Evolutionary conservation across 2,113 vertebrate species (phyloP).

Genomic region (Equus przewalskii): DNA sequence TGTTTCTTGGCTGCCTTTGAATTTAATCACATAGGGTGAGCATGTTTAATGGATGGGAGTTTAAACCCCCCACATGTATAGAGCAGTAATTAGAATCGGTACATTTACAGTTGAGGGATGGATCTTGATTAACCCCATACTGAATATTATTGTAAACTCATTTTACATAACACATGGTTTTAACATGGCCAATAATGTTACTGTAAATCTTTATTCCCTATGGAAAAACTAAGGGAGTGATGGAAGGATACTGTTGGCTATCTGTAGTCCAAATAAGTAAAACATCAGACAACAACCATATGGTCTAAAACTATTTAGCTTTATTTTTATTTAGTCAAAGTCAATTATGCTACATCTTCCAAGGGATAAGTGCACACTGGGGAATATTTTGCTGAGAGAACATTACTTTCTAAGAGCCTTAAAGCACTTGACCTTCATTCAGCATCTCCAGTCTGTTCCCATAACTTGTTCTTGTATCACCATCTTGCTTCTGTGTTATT

Average conservation of each 20-base stretch:
- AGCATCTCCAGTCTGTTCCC: neutral
- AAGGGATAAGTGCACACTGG: neutral
- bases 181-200: neutral
- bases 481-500: neutral
- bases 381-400: conserved; percentile 39
- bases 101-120: neutral
- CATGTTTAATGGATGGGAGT: neutral
- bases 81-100: neutral
- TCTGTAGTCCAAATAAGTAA: conserved; percentile 56
- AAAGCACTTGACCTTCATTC: conserved; percentile 56
- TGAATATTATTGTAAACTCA: neutral
- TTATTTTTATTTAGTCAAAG: conserved; percentile 67
- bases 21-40: neutral
- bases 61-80: neutral
- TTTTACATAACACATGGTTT: neutral
- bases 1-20: neutral
- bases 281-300: conserved; percentile 43
- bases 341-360: conserved; percentile 54
- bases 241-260: neutral
- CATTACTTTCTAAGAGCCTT: conserved; percentile 45
- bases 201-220: conserved; percentile 24
- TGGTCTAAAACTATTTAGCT: conserved; percentile 48
- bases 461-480: neutral
- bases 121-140: neutral
- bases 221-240: neutral